phyloP scores from a whole-genome alignment of 2,113 vertebrate genomes.

The Pedetes capensis region DNA sequence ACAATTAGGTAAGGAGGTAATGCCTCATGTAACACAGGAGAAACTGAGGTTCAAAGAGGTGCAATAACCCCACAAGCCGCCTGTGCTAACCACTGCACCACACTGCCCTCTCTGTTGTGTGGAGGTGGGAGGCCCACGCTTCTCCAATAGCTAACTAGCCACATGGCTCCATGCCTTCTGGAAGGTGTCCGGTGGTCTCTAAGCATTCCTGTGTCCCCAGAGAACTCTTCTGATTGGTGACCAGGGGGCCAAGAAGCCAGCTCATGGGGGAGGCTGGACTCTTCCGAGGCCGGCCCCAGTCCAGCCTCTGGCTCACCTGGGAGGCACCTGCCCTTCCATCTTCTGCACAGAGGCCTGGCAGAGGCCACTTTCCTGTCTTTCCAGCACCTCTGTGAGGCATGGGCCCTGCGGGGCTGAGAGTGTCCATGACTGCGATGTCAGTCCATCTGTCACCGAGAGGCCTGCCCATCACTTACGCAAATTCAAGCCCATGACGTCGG shows the following conservation, averaged over 20 bases:
- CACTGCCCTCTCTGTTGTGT: neutral
- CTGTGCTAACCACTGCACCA: neutral
- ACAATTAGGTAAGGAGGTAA: neutral
- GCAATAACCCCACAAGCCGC: no score
- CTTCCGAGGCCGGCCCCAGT: neutral
- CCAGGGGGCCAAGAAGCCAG: neutral
- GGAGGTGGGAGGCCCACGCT: neutral
- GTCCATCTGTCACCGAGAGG: slow-evolving; percentile 86
- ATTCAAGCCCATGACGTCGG: slow-evolving; percentile 80
- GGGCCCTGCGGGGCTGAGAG: slow-evolving; percentile 80
- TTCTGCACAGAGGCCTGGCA: slow-evolving; percentile 2
- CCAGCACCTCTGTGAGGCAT: slow-evolving; percentile 80
- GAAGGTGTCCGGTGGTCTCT: accelerated
- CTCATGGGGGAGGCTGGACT: neutral
- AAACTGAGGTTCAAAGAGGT: neutral
- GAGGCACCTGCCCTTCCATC: neutral
- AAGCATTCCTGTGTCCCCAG: neutral
- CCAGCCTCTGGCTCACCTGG: accelerated
- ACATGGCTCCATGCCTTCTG: neutral
- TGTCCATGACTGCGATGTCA: slow-evolving; percentile 87
- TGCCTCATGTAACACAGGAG: neutral
- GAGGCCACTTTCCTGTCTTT: slow-evolving; percentile 43
- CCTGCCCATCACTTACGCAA: slow-evolving; percentile 83
- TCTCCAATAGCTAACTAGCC: no score
- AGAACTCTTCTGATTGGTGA: neutral